Evolutionary conservation across 2,797 vertebrate species (phyloP).

Genomic region (Psittacula echo): DNA sequence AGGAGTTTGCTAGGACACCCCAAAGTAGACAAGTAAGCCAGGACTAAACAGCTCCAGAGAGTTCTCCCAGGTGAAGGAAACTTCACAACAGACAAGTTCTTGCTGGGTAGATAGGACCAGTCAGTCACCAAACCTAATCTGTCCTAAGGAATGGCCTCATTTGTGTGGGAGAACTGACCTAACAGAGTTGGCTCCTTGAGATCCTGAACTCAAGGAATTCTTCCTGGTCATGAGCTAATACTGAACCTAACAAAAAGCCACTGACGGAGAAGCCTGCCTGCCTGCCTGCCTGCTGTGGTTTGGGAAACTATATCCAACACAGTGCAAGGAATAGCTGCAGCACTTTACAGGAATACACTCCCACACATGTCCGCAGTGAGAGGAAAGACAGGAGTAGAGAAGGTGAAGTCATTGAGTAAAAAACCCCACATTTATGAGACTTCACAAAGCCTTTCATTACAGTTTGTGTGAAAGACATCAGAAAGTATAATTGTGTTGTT

Average conservation of each 20-base stretch:
- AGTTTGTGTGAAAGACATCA: neutral
- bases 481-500: conserved; percentile 3
- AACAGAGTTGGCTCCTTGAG: neutral
- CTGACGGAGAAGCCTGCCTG: neutral
- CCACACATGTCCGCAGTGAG: conserved; percentile 18
- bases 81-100: neutral
- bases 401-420: neutral
- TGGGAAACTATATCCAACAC: neutral
- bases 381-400: neutral
- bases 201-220: neutral
- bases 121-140: neutral
- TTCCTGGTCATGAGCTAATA: neutral
- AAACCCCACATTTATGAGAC: neutral
- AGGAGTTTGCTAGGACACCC: neutral
- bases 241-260: neutral
- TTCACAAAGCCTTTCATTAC: conserved; percentile 33
- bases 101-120: neutral
- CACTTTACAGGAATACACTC: conserved; percentile 7
- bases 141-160: neutral
- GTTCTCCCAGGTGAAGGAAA: neutral
- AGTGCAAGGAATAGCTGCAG: neutral
- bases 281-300: neutral
- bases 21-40: neutral
- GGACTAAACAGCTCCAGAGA: neutral
- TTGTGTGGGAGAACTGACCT: neutral